Base-by-base conservation (phyloP, 1,140 invertebrate species). In the Lepidurus arcticus region DNA sequence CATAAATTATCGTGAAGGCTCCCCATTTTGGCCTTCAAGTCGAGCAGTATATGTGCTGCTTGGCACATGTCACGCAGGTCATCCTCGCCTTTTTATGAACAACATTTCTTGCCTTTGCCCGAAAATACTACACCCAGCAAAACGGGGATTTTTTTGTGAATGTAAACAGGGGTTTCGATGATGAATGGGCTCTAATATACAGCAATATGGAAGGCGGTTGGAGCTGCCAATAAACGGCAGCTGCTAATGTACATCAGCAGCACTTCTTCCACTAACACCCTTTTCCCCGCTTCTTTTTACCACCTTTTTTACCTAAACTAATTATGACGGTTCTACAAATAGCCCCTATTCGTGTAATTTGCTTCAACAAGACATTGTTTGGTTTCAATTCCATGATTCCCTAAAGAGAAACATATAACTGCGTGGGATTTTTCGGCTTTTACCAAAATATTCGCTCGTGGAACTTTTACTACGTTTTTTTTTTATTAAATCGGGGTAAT, bases 201-300 rank as follows among this genome's bases (percentile, higher is more conserved):
- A 9, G 53, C 53, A 65, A 65, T 65, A 65, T 16, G 53, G 16
- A 65, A 65, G 53, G 53, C 53, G 53, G 53, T 65, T 16, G 53
- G 53, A 65, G 21, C 53, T 65, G 53, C 53, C 53, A 65, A 65
- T 65, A 65, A 65, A 65, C 53, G 53, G 53, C 53, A 65, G 53
- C 53, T 65, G 53, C 53, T 65, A 65, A 65, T 65, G 53, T 65
- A 65, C 13, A 65, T 65, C 53, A 65, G 7, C 53, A 65, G 8
- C n/a, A 21, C 53, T 65, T 65, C 53, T 65, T 65, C 21, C n/a
- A 65, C 8, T 13, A 65, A 65, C 53, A 65, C 53, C 13, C 53
- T 16, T 21, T 16, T 16, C 21, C 53, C 16, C 10, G 10, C 16
- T 47, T 47, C 45, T 16, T 47, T 16, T 16, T 16, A 1, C 45